Evolutionary conservation across 92 coral and sea anemone species (phyloP).

Genomic region (Phymanthus crucifer): DNA sequence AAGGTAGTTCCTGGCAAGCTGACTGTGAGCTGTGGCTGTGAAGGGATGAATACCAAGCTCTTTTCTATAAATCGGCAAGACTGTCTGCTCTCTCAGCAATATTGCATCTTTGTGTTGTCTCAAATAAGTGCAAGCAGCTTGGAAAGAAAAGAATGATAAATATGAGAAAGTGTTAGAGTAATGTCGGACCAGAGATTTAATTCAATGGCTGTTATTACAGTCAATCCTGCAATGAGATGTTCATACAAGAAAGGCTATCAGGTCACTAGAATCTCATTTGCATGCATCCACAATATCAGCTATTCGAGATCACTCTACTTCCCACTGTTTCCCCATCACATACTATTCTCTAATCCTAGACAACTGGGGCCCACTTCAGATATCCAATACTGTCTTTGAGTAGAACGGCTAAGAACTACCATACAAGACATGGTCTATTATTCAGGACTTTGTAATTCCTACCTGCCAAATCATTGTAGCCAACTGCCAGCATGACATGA

Average conservation of each 20-base stretch:
- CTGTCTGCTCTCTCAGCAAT: not conserved
- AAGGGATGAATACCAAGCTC: conserved; percentile 34
- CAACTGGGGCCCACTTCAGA: no score
- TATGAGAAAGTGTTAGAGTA: not conserved
- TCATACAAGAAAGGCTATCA: no score
- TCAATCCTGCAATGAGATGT: no score
- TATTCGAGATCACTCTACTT: no score
- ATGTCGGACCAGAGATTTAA: not conserved
- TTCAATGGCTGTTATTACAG: not conserved
- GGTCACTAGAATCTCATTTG: no score
- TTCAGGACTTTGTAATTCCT: no score
- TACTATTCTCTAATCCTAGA: no score
- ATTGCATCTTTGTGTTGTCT: conserved; percentile 24
- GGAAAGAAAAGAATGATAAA: not conserved
- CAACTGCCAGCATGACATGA: conserved; percentile 22
- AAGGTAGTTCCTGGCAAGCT: conserved; percentile 18
- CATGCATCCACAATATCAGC: no score
- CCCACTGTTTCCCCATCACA: no score
- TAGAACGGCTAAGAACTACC: no score
- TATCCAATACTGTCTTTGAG: no score
- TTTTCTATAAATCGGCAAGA: conserved; percentile 14
- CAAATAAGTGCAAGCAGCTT: not conserved
- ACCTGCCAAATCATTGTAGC: conserved; percentile 36
- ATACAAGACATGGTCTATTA: no score
- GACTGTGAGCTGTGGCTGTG: conserved; percentile 35